phyloP scores from a whole-genome alignment of 1,140 invertebrate genomes.

The Bombus impatiens region DNA sequence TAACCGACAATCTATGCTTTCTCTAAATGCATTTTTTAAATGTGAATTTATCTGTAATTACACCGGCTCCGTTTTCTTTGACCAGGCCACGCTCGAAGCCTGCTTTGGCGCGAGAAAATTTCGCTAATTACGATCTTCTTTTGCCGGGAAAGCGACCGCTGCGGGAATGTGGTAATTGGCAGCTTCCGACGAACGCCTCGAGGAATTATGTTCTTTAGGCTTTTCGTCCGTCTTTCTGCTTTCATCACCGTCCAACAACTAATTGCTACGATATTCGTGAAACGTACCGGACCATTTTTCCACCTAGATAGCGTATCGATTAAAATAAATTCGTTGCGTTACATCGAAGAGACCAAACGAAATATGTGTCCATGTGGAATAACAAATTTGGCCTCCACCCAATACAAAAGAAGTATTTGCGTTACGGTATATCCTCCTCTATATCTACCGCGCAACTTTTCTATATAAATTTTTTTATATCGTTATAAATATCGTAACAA shows the following conservation, averaged over 20 bases:
- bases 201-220: conserved; percentile 55
- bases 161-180: conserved; percentile 42
- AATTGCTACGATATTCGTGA: background rate
- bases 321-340: background rate
- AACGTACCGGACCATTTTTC: background rate
- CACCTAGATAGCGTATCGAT: background rate
- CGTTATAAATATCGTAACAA: no score
- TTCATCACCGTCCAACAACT: background rate
- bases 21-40: conserved; percentile 26
- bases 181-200: conserved; percentile 34
- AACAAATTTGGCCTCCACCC: no score
- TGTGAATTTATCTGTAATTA: conserved; percentile 50
- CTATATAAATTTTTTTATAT: no score
- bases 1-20: conserved; percentile 18
- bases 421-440: no score
- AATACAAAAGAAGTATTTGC: no score
- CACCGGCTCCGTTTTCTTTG: conserved; percentile 37
- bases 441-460: no score
- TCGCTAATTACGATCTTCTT: conserved; percentile 44
- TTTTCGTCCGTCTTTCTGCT: background rate
- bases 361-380: no score
- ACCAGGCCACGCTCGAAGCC: conserved; percentile 37
- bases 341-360: no score
- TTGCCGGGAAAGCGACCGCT: background rate
- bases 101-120: conserved; percentile 35